These are phyloP conservation scores for Chymomyza procnemis DNA, from an alignment of 2,888 invertebrate genomes.

Conservation along the genomic window DNA sequence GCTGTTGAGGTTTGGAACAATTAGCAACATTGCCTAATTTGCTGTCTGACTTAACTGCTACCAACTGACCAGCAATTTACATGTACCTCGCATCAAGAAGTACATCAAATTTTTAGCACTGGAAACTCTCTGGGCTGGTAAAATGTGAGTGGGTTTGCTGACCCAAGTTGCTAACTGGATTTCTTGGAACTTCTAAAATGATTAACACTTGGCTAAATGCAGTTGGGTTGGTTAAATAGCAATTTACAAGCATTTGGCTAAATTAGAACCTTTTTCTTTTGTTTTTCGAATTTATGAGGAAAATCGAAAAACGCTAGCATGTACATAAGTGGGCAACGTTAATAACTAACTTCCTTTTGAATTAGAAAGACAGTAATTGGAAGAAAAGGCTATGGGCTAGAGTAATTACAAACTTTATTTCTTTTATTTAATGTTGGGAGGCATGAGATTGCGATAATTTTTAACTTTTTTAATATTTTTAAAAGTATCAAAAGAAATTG, in stretches of 20 bases:
- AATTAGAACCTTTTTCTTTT: not conserved
- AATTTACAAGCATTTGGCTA: not conserved
- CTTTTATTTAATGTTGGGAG: not conserved
- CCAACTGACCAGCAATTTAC: not conserved
- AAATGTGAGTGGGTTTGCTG: not conserved
- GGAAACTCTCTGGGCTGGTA: not conserved
- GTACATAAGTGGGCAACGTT: not conserved
- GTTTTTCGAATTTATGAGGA: not conserved
- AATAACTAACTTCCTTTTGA: not conserved
- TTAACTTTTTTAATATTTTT: too few species aligned
- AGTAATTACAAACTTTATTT: not conserved
- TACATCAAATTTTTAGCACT: not conserved
- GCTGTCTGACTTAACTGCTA: constrained; percentile 4
- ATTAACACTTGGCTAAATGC: not conserved
- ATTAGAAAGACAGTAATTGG: not conserved
- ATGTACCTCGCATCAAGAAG: not conserved
- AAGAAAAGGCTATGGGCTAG: not conserved
- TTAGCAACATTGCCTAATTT: constrained; percentile 63
- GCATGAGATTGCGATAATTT: not conserved
- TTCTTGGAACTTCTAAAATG: not conserved
- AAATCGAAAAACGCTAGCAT: not conserved
- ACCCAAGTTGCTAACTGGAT: not conserved
- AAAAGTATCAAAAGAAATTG: too few species aligned
- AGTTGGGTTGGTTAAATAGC: not conserved
- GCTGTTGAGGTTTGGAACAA: constrained; percentile 42